Conservation (phyloP, 2,888 invertebrate genomes). For the Fragum whitleyi region DNA sequence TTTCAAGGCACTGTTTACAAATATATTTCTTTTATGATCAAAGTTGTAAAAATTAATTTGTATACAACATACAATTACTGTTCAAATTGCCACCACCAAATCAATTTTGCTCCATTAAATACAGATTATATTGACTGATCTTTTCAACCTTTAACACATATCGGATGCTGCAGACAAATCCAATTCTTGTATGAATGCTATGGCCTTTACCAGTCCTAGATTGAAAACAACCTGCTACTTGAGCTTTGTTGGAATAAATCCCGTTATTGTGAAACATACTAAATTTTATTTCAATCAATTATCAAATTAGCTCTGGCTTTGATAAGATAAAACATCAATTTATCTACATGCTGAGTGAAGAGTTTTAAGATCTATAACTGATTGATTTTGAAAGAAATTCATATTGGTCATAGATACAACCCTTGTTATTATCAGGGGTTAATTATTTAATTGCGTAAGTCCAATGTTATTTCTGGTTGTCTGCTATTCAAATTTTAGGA, state of each 20-base stretch:
- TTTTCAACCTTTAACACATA: neutral
- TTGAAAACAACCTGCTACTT: too few species aligned
- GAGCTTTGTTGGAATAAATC: too few species aligned
- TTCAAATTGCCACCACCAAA: slow-evolving; percentile 1
- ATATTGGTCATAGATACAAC: slow-evolving; percentile 19
- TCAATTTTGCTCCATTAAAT: neutral
- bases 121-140: slow-evolving; percentile 1
- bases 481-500: too few species aligned
- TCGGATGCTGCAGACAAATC: neutral
- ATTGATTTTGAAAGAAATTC: slow-evolving; percentile 22
- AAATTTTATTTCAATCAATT: too few species aligned
- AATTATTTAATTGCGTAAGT: slow-evolving; percentile 4
- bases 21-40: neutral
- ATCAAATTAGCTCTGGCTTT: too few species aligned
- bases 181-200: too few species aligned
- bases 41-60: neutral
- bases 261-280: too few species aligned
- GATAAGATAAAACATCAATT: too few species aligned
- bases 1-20: neutral
- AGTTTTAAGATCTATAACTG: slow-evolving; percentile 18
- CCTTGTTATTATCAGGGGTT: slow-evolving; percentile 3
- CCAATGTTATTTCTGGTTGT: neutral
- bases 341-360: neutral
- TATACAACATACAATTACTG: neutral
- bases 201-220: too few species aligned